Conservation (phyloP, 2,797 vertebrate species). For the Simalia tracyae region DNA sequence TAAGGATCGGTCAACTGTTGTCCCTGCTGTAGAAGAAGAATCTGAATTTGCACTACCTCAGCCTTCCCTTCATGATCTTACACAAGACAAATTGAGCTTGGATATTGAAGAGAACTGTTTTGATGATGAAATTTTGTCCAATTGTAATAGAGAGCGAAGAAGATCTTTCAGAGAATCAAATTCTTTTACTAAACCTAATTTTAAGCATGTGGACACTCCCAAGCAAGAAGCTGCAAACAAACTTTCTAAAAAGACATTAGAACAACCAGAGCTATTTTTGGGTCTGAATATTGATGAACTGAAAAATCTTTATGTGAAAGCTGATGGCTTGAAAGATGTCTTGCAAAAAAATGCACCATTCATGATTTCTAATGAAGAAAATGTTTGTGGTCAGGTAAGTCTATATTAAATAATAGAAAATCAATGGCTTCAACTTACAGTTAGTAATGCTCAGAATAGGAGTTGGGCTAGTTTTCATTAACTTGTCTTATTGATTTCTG, state of each 20-base stretch:
- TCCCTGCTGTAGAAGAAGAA: conserved; percentile 69
- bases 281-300: conserved; percentile 87
- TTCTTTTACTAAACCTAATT: conserved; percentile 92
- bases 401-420: conserved; percentile 22
- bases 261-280: conserved; percentile 81
- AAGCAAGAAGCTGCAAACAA: conserved; percentile 78
- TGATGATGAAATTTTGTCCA: conserved; percentile 80
- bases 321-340: conserved; percentile 79
- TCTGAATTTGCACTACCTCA: conserved; percentile 84
- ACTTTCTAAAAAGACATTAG: conserved; percentile 64
- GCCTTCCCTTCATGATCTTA: conserved; percentile 93
- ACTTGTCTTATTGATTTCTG: neutral
- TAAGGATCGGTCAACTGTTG: conserved; percentile 68
- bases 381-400: conserved; percentile 77
- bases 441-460: neutral
- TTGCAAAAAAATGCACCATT: conserved; percentile 75
- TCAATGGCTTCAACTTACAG: neutral
- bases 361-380: conserved; percentile 56
- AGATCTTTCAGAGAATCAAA: conserved; percentile 88
- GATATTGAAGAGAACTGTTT: conserved; percentile 85
- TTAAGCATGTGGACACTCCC: conserved; percentile 81
- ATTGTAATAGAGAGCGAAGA: conserved; percentile 74
- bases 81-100: conserved; percentile 92
- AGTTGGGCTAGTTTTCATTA: neutral
- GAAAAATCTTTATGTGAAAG: conserved; percentile 78